These are phyloP conservation scores for Odontomachus brunneus DNA, from an alignment of 1,140 invertebrate species.

Conservation along the genomic window DNA sequence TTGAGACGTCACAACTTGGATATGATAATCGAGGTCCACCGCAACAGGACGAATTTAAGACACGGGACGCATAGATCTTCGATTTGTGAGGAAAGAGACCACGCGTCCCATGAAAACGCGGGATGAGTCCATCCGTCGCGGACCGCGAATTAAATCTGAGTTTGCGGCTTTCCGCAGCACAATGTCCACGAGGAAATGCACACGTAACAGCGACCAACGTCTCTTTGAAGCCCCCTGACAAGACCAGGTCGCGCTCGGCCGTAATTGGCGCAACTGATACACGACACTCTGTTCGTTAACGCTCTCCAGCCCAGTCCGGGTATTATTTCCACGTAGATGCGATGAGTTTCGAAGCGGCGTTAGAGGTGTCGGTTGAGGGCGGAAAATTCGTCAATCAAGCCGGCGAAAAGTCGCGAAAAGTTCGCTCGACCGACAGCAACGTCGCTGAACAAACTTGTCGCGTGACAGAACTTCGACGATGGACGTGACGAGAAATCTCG, in stretches of 20 bases:
- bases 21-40: not conserved
- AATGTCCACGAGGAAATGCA: not conserved
- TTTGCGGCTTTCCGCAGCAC: too few relatives aligned
- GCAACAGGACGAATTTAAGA: too few relatives aligned
- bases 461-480: not conserved
- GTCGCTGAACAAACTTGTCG: constrained; percentile 22
- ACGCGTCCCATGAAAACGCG: too few relatives aligned
- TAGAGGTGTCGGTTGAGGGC: not conserved
- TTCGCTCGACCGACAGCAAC: not conserved
- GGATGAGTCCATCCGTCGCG: too few relatives aligned
- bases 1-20: not conserved
- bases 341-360: constrained; percentile 1
- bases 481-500: constrained; percentile 27
- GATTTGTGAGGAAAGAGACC: too few relatives aligned
- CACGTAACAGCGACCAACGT: not conserved
- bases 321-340: constrained; percentile 13
- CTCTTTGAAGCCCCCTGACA: too few relatives aligned
- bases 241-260: not conserved
- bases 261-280: constrained; percentile 11
- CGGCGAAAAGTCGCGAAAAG: constrained; percentile 15
- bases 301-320: not conserved
- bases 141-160: too few relatives aligned
- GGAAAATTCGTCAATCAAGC: constrained; percentile 15
- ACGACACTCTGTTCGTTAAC: constrained; percentile 15
- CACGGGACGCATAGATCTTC: too few relatives aligned